phyloP scores from a whole-genome alignment of 1,140 invertebrate species.

The Hylaeus anthracinus region DNA sequence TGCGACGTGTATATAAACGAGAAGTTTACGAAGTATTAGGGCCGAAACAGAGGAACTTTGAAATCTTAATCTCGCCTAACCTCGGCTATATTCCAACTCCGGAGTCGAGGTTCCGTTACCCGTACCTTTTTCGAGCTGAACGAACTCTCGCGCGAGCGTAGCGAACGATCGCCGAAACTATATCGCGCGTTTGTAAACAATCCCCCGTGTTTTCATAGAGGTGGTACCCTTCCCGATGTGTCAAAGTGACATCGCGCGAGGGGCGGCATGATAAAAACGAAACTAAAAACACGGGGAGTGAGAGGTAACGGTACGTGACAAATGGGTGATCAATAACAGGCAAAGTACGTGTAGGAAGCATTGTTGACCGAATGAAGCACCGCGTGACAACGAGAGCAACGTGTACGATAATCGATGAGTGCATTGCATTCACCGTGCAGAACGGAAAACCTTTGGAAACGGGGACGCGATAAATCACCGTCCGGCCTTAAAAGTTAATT shows the following conservation, averaged over 20 bases:
- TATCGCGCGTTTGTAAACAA: background rate
- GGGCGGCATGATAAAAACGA: background rate
- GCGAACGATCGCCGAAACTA: background rate
- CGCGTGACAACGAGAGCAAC: slow-evolving; percentile 45
- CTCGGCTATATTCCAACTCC: too few species aligned
- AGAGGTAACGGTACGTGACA: slow-evolving; percentile 29
- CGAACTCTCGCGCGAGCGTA: background rate
- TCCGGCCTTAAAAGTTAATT: slow-evolving; percentile 70
- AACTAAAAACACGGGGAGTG: slow-evolving; percentile 1
- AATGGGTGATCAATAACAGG: slow-evolving; percentile 47
- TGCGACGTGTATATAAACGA: too few species aligned
- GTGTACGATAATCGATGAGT: slow-evolving; percentile 43
- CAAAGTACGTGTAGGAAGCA: slow-evolving; percentile 41
- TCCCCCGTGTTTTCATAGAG: background rate
- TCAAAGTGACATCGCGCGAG: background rate
- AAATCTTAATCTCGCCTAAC: too few species aligned
- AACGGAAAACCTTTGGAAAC: slow-evolving; percentile 32
- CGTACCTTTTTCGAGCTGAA: background rate
- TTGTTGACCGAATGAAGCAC: slow-evolving; percentile 47
- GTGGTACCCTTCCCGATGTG: background rate
- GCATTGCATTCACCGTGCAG: slow-evolving; percentile 36
- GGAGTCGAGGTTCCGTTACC: background rate
- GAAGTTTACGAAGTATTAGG: too few species aligned
- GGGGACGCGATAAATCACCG: slow-evolving; percentile 43
- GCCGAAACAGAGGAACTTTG: too few species aligned